phyloP scores from a whole-genome alignment of 1,140 invertebrate genomes.

The Euura lappo region DNA sequence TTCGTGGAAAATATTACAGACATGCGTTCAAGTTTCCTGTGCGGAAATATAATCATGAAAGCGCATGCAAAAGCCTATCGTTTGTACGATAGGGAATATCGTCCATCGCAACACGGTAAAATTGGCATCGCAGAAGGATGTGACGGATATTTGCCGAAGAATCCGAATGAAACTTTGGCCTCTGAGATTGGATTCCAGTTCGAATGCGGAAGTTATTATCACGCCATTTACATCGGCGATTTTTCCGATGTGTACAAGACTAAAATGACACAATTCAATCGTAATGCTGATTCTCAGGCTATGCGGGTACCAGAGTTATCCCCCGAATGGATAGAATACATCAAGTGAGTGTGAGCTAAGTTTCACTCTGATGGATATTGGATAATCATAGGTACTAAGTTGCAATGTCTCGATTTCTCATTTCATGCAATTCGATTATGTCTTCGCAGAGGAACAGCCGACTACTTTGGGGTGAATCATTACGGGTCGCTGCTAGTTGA shows the following conservation, averaged over 20 bases:
- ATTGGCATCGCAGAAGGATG: constrained; percentile 50
- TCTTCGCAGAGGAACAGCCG: constrained; percentile 57
- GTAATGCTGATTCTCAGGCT: neutral
- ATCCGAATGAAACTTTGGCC: constrained; percentile 33
- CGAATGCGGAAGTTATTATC: neutral
- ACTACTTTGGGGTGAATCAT: constrained; percentile 66
- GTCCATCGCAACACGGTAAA: constrained; percentile 53
- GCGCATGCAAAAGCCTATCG: constrained; percentile 65
- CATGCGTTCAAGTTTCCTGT: constrained; percentile 60
- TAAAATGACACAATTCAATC: neutral
- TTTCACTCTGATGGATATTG: neutral
- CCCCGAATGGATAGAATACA: neutral
- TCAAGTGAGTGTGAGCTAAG: neutral
- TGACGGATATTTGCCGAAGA: constrained; percentile 27
- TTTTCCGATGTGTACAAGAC: neutral
- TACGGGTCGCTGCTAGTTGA: constrained; percentile 57
- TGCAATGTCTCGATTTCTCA: neutral
- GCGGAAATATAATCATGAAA: constrained; percentile 63
- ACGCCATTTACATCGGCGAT: neutral
- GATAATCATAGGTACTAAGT: neutral
- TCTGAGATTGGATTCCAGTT: neutral
- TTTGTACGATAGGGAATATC: constrained; percentile 62
- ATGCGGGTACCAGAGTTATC: neutral
- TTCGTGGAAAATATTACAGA: neutral
- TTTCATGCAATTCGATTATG: constrained; percentile 28